Evolutionary conservation across 2,797 vertebrate genomes (phyloP).

Genomic region (Melanotaenia boesemani): DNA sequence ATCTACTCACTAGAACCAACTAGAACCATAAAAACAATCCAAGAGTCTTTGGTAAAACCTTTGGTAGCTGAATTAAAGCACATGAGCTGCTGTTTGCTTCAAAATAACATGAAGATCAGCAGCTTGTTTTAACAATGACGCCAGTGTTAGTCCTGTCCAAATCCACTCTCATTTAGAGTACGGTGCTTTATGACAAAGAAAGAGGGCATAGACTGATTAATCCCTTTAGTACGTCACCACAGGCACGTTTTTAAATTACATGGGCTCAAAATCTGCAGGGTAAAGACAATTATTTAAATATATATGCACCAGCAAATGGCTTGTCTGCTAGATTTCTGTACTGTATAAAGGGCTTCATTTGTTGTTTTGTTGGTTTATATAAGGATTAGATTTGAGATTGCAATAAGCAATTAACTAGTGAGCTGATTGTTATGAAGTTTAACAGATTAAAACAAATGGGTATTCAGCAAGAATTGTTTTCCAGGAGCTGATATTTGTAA

Average conservation of each 20-base stretch:
- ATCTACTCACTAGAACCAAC: neutral
- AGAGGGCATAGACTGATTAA: constrained; percentile 32
- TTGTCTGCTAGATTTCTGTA: no score
- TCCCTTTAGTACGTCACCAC: constrained; percentile 19
- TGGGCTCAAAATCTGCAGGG: neutral
- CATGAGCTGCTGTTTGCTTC: constrained; percentile 8
- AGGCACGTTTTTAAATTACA: constrained; percentile 2
- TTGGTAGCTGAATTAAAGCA: neutral
- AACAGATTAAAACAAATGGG: no score
- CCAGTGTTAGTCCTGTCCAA: constrained; percentile 39
- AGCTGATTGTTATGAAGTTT: neutral
- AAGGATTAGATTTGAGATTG: neutral
- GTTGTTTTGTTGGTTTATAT: no score
- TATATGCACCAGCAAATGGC: neutral
- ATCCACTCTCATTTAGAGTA: constrained; percentile 50
- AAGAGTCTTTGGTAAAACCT: neutral
- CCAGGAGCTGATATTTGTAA: no score
- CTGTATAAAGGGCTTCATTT: no score
- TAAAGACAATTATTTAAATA: neutral
- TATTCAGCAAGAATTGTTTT: no score
- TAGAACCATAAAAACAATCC: neutral
- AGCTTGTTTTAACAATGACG: constrained; percentile 53
- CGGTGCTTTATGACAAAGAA: constrained; percentile 33
- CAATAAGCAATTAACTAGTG: neutral
- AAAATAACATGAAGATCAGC: constrained; percentile 9